Evolutionary conservation across 2,888 invertebrate species (phyloP).

Genomic region (Crocallis elinguaria): DNA sequence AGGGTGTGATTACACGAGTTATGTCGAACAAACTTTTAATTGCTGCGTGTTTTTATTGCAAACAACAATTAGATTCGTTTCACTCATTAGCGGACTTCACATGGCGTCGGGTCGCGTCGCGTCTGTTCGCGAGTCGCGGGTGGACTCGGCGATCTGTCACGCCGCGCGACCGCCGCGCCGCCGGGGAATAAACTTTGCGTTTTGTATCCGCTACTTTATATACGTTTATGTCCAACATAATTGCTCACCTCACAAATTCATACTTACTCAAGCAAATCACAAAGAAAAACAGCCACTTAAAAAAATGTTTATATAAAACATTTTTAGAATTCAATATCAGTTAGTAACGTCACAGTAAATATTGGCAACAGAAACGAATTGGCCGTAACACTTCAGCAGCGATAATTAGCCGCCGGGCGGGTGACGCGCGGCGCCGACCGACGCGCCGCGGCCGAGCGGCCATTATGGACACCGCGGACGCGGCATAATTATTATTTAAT

Average conservation of each 20-base stretch:
- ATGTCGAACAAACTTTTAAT: slow-evolving; percentile 31
- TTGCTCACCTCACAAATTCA: no score
- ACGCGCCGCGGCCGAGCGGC: slow-evolving; percentile 1
- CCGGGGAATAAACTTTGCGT: not conserved
- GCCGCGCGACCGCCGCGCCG: not conserved
- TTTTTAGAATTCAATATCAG: not conserved
- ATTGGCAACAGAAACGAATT: slow-evolving; percentile 1
- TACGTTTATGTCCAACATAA: no score
- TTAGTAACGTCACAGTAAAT: not conserved
- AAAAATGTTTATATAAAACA: not conserved
- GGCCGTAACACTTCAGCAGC: slow-evolving; percentile 7
- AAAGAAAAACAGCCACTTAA: no score
- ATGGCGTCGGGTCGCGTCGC: not conserved
- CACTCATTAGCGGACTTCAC: slow-evolving; percentile 18
- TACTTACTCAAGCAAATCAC: no score
- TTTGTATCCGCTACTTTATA: not conserved
- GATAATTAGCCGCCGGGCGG: slow-evolving; percentile 5
- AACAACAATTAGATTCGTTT: slow-evolving; percentile 32
- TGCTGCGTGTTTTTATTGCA: slow-evolving; percentile 32
- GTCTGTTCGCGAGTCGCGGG: not conserved
- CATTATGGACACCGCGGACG: slow-evolving; percentile 16
- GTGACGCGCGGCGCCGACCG: not conserved
- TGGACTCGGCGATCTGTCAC: not conserved
- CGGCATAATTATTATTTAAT: slow-evolving; percentile 43
- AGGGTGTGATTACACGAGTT: slow-evolving; percentile 21